Evolutionary conservation across 2,113 vertebrate species (phyloP).

Genomic region (Todiramphus saurophagus): DNA sequence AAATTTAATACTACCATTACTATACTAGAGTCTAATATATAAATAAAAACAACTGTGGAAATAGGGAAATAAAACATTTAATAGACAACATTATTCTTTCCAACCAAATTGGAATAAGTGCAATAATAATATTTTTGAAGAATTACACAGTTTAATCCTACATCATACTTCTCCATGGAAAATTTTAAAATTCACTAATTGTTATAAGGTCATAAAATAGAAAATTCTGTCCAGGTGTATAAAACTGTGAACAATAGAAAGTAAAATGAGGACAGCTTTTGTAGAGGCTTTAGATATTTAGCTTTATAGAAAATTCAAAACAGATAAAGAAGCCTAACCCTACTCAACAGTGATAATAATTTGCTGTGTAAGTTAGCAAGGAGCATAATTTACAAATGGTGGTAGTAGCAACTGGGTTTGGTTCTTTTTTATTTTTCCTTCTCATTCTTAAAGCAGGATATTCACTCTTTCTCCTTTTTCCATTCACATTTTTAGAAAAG

Average conservation of each 20-base stretch:
- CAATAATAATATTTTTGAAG: not conserved
- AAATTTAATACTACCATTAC: not conserved
- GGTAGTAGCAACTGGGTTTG: not conserved
- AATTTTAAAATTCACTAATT: not conserved
- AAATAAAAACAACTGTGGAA: not conserved
- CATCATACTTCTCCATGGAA: not conserved
- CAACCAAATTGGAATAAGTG: not conserved
- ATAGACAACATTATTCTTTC: not conserved
- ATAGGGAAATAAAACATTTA: not conserved
- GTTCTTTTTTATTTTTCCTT: not conserved
- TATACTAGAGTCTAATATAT: not conserved
- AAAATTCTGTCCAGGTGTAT: not conserved
- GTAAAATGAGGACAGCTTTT: not conserved
- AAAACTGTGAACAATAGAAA: not conserved
- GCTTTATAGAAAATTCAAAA: not conserved
- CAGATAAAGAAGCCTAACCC: not conserved
- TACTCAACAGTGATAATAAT: not conserved
- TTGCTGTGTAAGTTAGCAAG: not conserved
- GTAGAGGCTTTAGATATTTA: not conserved
- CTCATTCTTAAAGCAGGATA: not conserved
- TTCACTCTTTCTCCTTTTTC: not conserved
- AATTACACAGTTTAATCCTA: not conserved
- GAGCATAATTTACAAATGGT: not conserved
- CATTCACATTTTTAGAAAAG: not conserved
- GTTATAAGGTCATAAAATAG: not conserved